Conservation (phyloP, 2,113 vertebrate species). For the Spermophilus dauricus region DNA sequence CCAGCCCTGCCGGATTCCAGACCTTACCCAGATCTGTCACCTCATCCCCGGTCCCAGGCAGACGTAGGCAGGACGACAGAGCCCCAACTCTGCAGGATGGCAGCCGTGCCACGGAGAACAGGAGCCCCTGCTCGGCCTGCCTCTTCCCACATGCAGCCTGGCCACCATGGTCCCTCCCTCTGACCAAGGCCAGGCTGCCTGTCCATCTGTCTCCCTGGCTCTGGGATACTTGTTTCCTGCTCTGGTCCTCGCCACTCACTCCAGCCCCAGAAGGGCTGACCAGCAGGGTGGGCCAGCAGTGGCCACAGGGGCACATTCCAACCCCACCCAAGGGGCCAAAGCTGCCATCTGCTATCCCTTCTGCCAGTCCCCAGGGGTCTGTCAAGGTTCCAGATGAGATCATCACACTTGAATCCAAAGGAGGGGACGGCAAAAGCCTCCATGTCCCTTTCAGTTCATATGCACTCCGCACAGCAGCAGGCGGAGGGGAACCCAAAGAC, state of each 20-base stretch:
- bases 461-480: background rate
- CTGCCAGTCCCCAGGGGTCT: slow-evolving; percentile 63
- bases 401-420: slow-evolving; percentile 47
- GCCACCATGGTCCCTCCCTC: background rate
- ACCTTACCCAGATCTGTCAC: background rate
- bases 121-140: background rate
- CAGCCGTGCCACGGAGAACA: background rate
- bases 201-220: slow-evolving; percentile 80
- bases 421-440: background rate
- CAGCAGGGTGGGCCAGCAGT: slow-evolving; percentile 57
- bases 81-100: background rate
- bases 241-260: background rate
- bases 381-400: slow-evolving; percentile 81
- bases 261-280: slow-evolving; percentile 45
- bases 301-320: slow-evolving; percentile 41
- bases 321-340: slow-evolving; percentile 48
- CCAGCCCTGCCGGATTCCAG: background rate
- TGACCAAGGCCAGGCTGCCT: slow-evolving; percentile 38
- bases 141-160: background rate
- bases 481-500: background rate
- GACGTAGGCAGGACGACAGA: background rate
- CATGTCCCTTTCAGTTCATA: slow-evolving; percentile 11
- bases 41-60: background rate
- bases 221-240: background rate
- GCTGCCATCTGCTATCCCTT: slow-evolving; percentile 80